A percentile compares a stretch with the other conserved stretches of the same genome.
These are phyloP conservation scores for Setophaga petechia DNA, from an alignment of 2,113 vertebrate species.

Conservation along the genomic window DNA sequence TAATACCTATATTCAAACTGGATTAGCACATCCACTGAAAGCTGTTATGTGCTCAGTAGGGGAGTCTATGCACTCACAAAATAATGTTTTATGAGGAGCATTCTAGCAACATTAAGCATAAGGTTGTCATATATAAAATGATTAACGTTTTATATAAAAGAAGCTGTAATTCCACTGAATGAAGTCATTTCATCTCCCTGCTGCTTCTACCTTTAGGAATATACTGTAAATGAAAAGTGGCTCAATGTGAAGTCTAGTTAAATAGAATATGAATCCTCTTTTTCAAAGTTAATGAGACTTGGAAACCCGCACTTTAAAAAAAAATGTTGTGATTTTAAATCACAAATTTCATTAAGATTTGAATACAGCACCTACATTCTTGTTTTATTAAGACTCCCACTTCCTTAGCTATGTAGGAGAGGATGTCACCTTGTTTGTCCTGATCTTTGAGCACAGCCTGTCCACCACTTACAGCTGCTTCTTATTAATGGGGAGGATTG, in stretches of 20 bases:
- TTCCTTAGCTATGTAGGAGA: not conserved
- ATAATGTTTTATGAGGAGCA: constrained; percentile 77
- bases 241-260: constrained; percentile 72
- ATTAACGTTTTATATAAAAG: constrained; percentile 79
- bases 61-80: constrained; percentile 74
- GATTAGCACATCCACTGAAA: constrained; percentile 78
- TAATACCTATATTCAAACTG: constrained; percentile 76
- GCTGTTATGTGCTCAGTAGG: constrained; percentile 73
- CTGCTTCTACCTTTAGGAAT: constrained; percentile 78
- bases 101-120: constrained; percentile 79
- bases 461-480: not conserved
- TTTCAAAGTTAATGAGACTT: constrained; percentile 73
- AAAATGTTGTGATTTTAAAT: constrained; percentile 51
- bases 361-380: not conserved
- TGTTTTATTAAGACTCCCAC: not conserved
- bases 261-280: constrained; percentile 70
- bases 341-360: constrained; percentile 23
- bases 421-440: not conserved
- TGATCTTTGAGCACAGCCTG: not conserved
- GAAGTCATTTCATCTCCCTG: constrained; percentile 78
- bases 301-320: constrained; percentile 29
- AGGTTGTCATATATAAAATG: constrained; percentile 83
- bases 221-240: constrained; percentile 73
- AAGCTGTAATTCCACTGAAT: constrained; percentile 78
- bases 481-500: not conserved